phyloP scores from a whole-genome alignment of 2,797 vertebrate species.

The Leuciscus waleckii region DNA sequence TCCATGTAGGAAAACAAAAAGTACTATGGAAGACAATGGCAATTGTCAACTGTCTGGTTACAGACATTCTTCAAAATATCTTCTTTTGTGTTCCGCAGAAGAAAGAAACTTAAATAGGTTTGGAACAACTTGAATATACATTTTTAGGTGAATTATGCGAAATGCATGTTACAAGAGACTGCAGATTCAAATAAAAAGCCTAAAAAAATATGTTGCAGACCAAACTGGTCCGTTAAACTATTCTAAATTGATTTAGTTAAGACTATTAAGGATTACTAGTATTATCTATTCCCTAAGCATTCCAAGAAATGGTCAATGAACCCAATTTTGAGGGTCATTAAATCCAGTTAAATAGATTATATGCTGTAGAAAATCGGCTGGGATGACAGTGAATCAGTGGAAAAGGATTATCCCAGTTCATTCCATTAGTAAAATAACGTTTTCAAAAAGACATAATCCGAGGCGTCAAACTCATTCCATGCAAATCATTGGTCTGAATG shows the following conservation, averaged over 20 bases:
- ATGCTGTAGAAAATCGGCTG: conserved; percentile 19
- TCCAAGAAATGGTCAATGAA: conserved; percentile 17
- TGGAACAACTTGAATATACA: too few species aligned
- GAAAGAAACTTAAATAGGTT: too few species aligned
- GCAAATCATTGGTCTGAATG: conserved; percentile 37
- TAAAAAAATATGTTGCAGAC: background rate
- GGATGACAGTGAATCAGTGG: conserved; percentile 33
- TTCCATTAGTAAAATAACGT: conserved; percentile 46
- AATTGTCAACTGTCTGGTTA: too few species aligned
- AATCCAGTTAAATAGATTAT: conserved; percentile 41
- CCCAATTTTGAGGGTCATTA: conserved; percentile 37
- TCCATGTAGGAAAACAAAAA: too few species aligned
- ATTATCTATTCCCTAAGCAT: background rate
- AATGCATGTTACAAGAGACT: background rate
- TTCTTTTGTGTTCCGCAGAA: too few species aligned
- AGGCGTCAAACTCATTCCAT: conserved; percentile 24
- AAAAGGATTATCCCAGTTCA: conserved; percentile 42
- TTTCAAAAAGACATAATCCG: conserved; percentile 44
- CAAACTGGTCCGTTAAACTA: background rate
- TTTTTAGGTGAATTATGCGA: background rate
- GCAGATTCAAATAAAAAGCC: background rate
- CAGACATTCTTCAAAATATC: too few species aligned
- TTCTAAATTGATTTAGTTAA: conserved; percentile 9
- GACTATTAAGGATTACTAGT: conserved; percentile 17
- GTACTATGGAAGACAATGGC: too few species aligned